A percentile compares a stretch with the other conserved stretches of the same genome.
phyloP scores from a whole-genome alignment of 2,888 invertebrate genomes.

The Diploptera punctata region DNA sequence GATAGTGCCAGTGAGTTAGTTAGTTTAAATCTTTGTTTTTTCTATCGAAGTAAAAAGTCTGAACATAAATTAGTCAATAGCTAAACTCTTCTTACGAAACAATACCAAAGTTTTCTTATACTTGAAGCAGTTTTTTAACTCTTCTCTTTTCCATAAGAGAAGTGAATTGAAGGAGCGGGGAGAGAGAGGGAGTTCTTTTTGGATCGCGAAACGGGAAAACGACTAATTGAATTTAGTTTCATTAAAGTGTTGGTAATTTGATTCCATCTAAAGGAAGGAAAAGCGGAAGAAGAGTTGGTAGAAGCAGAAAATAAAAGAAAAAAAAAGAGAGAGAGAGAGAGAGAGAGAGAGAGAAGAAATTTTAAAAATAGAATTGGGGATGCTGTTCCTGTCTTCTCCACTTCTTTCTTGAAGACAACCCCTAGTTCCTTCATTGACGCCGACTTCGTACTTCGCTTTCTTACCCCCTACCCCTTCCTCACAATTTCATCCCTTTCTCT shows the following conservation, averaged over 20 bases:
- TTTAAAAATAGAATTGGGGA: conserved; percentile 14
- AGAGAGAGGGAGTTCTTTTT: conserved; percentile 9
- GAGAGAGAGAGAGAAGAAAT: background rate
- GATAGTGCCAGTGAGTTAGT: too few species aligned
- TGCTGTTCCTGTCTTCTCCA: conserved; percentile 10
- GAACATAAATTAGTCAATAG: too few species aligned
- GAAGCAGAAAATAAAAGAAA: background rate
- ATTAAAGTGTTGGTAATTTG: conserved; percentile 44
- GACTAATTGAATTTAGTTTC: conserved; percentile 43
- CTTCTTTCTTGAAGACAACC: conserved; percentile 15
- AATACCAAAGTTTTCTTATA: too few species aligned
- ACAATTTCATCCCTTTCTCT: conserved; percentile 5
- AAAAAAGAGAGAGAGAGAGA: background rate
- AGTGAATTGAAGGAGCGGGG: background rate
- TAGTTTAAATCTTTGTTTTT: too few species aligned
- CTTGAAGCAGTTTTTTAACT: too few species aligned
- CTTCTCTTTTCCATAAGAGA: too few species aligned
- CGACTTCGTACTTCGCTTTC: background rate
- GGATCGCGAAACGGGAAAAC: conserved; percentile 41
- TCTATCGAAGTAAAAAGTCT: too few species aligned
- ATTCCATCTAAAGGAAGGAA: conserved; percentile 33
- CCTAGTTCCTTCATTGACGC: conserved; percentile 18
- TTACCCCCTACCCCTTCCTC: background rate
- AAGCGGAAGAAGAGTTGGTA: background rate
- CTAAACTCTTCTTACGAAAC: too few species aligned